Conservation (phyloP, 2,888 invertebrate species). For the Lysandra bellargus region DNA sequence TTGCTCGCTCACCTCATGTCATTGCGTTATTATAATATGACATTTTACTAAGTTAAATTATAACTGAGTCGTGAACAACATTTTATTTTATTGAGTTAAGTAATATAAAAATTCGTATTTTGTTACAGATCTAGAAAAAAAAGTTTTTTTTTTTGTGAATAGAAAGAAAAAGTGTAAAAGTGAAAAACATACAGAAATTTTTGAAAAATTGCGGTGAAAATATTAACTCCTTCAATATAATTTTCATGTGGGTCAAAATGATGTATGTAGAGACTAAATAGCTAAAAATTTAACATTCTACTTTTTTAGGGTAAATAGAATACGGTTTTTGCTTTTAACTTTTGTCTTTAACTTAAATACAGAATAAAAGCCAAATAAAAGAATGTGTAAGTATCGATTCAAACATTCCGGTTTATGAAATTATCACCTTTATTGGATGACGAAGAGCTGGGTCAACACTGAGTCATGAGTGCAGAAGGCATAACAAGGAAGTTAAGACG, state of each 20-base stretch:
- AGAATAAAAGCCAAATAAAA: background rate
- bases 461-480: background rate
- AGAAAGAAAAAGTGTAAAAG: no score
- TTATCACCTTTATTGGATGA: background rate
- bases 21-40: background rate
- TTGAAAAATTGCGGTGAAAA: no score
- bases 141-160: no score
- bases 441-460: conserved; percentile 8
- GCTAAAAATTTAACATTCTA: no score
- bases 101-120: no score
- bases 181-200: no score
- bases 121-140: no score
- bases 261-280: no score
- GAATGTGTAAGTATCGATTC: background rate
- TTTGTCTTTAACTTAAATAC: background rate
- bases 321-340: no score
- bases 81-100: background rate
- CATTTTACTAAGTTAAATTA: background rate
- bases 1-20: background rate
- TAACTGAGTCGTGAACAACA: background rate
- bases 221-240: no score
- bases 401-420: conserved; percentile 10
- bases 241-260: no score
- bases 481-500: background rate
- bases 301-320: no score